Base-by-base conservation (phyloP, 2,113 vertebrate genomes). In the Marcusenius ussheri region DNA sequence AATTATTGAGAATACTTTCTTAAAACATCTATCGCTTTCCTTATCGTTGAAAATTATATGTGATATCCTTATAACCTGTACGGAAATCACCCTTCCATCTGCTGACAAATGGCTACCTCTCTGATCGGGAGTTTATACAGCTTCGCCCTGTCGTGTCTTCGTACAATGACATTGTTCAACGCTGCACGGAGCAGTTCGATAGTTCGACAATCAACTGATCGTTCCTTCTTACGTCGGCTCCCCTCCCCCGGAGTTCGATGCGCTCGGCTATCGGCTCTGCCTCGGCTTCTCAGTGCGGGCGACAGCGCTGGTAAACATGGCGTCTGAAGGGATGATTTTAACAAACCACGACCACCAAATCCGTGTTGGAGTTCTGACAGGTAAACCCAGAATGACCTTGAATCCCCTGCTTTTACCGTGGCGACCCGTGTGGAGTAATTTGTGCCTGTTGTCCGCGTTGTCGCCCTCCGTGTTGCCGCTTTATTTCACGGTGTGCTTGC, bases 271-370 rank as follows among this genome's bases (percentile, higher is more conserved):
- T 94, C 89, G 90, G 89, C 56, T 92, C 90, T 90, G 90, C 91
- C 91, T 88, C 84, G 91, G 92, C 92, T 91, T 93, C 93, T 94
- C 95, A 94, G 96, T 96, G 95, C 95, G 93, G 89, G 96, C 94
- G 94, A 94, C 92, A 95, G 95, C 96, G 96, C 94, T 94, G 93
- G 94, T 95, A 96, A 98, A 97, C 96, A 98, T 98, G 98, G 98
- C 98, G 97, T 95, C 98, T 94, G 98, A 98, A 96, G 97, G 98
- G 93, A 98, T 98, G 97, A 97, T 97, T 94, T 96, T 99, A 94
- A 98, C 97, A 70, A 99, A 98, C 96, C 98, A 99, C 97, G 97
- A 98, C 94, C 97, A 98, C 96, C 98, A 98, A 94, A 98, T 97
- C 92, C 97, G 98, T 83, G 97, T 98, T 90, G 98, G 98, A 89